Percentiles rank a stretch among this genome's conserved stretches.
Conservation (phyloP, 2,888 invertebrate genomes). For the Lottia scabra region DNA sequence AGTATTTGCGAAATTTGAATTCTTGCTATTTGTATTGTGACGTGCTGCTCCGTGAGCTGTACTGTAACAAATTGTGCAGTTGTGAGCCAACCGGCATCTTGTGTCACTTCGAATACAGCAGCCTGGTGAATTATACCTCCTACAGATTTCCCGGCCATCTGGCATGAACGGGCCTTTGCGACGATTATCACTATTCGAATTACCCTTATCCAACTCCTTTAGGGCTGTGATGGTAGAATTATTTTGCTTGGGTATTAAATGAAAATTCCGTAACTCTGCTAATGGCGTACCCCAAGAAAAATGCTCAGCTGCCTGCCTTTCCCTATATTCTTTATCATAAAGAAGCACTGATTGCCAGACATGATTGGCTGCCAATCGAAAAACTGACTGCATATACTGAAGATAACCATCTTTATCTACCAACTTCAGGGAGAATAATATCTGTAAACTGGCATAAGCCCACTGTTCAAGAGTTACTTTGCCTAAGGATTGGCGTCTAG, state of each 20-base stretch:
- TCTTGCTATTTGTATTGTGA: not conserved
- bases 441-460: not conserved
- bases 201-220: not conserved
- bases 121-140: not conserved
- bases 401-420: not conserved
- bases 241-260: not conserved
- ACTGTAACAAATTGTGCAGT: not conserved
- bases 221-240: not conserved
- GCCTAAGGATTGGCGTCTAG: not conserved
- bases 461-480: not conserved
- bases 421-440: too few relatives aligned
- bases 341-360: not conserved
- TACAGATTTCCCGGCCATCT: constrained; percentile 3
- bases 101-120: not conserved
- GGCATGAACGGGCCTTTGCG: not conserved
- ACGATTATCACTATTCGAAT: not conserved
- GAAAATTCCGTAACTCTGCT: not conserved
- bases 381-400: not conserved
- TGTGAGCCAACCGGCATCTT: not conserved
- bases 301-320: not conserved
- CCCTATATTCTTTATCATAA: not conserved
- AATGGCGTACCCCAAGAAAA: not conserved
- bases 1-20: too few relatives aligned
- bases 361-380: not conserved
- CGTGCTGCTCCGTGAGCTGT: not conserved